A percentile compares a stretch with the other conserved stretches of the same genome.
Evolutionary conservation across 2,888 invertebrate genomes (phyloP).

Genomic region (Lamproptera curius): DNA sequence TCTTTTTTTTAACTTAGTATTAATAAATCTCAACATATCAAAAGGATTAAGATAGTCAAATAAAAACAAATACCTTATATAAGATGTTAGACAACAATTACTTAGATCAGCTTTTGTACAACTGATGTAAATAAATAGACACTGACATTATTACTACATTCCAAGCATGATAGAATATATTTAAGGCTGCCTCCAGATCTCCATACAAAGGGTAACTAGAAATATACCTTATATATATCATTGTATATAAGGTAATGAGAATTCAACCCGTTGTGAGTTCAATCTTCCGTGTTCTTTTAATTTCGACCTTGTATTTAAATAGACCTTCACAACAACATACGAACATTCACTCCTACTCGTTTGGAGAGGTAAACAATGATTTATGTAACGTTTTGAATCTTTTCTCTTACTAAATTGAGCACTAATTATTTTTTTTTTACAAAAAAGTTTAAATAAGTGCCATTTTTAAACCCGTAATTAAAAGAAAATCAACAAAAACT

Average conservation of each 20-base stretch:
- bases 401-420: no score
- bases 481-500: no score
- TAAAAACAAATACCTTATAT: not conserved
- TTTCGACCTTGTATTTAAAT: constrained; percentile 20
- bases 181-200: constrained; percentile 10
- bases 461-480: no score
- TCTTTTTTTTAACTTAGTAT: no score
- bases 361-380: not conserved
- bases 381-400: no score
- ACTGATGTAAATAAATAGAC: not conserved
- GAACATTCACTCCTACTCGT: constrained; percentile 12
- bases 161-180: constrained; percentile 6
- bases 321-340: constrained; percentile 4
- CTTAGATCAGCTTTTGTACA: no score
- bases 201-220: constrained; percentile 16
- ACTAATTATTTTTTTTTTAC: no score
- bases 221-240: no score
- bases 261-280: constrained; percentile 12
- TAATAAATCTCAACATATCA: no score
- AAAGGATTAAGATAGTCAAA: no score
- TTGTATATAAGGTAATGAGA: constrained; percentile 17
- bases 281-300: constrained; percentile 24
- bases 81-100: no score
- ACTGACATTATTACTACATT: not conserved
- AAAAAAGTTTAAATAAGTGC: no score